Evolutionary conservation across 2,113 vertebrate species (phyloP), one percentile per base, ranked within the genome.

Genomic region (Nibea albiflora): DNA sequence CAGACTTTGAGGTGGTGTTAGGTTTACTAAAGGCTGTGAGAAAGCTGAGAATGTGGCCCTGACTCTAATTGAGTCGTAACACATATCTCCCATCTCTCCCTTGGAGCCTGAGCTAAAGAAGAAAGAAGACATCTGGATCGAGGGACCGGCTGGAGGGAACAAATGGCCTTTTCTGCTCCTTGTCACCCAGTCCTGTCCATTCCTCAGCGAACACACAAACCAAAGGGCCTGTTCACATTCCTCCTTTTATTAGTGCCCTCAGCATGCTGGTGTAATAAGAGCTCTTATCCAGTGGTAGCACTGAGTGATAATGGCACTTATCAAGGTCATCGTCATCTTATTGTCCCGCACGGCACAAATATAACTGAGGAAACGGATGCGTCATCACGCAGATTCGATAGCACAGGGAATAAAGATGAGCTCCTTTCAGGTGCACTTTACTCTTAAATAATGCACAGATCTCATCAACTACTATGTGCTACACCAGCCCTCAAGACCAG

Each of bases 81-180:
- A 42, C 72, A 57, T 79, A 77, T 82, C 84, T 71, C 70, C 73
- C 35, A 63, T 72, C 70, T 78, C 20, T 10, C 52, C 73, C 68
- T 62, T 61, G 42, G 10, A 76, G 67, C 17, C 78, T 49, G 49
- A 46, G 62, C 68, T 68, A 47, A 73, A 52, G 67, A 81, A 60
- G 84, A 47, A 73, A 56, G 67, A 81, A 64, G 85, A 85, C 82
- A 84, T 85, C 80, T 89, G 80, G 81, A 83, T 15, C 14, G 83
- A 80, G 82, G 52, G 75, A 73, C 47, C 1, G n/a, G 20, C 54
- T 58, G 14, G 19, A 58, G 64, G 60, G 69, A 91, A 92, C 88
- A 89, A 90, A 84, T 76, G 42, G 52, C 50, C 86, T 79, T 85
- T 89, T 89, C 86, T 89, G 60, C 60, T 85, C 60, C 47, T 46